Base-by-base conservation (phyloP, 2,113 vertebrate species). In the Sardina pilchardus region DNA sequence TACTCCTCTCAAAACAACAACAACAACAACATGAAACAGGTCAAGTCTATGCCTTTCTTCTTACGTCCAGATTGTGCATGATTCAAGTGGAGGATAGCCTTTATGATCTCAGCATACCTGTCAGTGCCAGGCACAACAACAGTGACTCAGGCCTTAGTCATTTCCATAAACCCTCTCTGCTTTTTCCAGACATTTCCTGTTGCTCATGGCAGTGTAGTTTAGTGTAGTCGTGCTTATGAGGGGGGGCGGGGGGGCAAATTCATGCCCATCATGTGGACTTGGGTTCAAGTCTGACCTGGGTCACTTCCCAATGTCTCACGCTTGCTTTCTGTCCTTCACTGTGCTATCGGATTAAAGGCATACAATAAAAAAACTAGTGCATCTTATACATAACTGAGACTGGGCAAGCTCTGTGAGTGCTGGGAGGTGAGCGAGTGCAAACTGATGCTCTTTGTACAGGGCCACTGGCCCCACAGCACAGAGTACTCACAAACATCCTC, bases 121-220 rank as follows among this genome's bases (percentile, higher is more conserved):
- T 21, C 53, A 56, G 48, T 83, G 19, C 82, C 48, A 83, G 82
- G 82, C 48, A 78, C 71, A 16, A 78, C 71, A 78, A 59, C 50
- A 48, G 48, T 83, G 82, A 83, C 82, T 83, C 82, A 83, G 6
- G 48, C 82, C 56, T 50, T 59, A 83, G 3, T 56, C 48, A 83
- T 56, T 36, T 53, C 50, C 82, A 78, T 78, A 39, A 30, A 36
- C 4, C 12, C 71, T 36, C 30, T 36, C 26, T 30, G 6, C 4
- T 34, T 34, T 78, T 78, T 36, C 4, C 71, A 78, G 26, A 71
- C 3, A 26, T 34, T 78, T 78, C 71, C 71, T 78, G 71, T 17
- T 78, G 71, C 26, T 78, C 30, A 78, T 3, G 14, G 71, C 16
- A 36, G 53, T 59, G 53, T 56, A 7, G 44, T 9, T 45, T 45